Conservation (phyloP, 2,888 invertebrate species). For the Apoda limacodes region DNA sequence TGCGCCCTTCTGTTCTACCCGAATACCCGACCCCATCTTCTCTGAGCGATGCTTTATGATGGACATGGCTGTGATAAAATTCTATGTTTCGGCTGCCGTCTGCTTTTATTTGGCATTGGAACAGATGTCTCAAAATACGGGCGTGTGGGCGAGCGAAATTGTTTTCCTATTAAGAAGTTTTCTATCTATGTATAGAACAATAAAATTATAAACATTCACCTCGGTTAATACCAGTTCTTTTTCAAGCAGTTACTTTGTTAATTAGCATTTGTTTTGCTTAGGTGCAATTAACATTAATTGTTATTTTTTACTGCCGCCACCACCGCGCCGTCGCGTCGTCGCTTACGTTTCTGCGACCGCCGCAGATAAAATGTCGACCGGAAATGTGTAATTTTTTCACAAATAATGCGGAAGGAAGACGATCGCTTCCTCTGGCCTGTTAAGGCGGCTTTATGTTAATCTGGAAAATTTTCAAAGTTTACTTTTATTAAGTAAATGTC, state of each 20-base stretch:
- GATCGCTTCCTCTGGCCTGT: slow-evolving; percentile 56
- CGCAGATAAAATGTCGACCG: slow-evolving; percentile 54
- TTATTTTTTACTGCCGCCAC: too few relatives aligned
- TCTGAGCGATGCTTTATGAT: slow-evolving; percentile 55
- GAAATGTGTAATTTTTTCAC: slow-evolving; percentile 65
- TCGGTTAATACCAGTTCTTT: too few relatives aligned
- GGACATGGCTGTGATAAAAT: slow-evolving; percentile 59
- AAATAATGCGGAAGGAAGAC: slow-evolving; percentile 66
- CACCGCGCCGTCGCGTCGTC: too few relatives aligned
- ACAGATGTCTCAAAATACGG: slow-evolving; percentile 45
- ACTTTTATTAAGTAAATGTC: too few relatives aligned
- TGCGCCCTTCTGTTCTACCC: slow-evolving; percentile 47
- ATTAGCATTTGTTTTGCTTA: slow-evolving; percentile 47
- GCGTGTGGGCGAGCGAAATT: too few relatives aligned
- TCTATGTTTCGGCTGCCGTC: slow-evolving; percentile 52
- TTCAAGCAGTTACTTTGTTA: slow-evolving; percentile 51
- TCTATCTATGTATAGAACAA: too few relatives aligned
- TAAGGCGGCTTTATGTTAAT: slow-evolving; percentile 68
- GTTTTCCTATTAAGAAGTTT: slow-evolving; percentile 19
- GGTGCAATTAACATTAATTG: slow-evolving; percentile 59
- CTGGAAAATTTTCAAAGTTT: slow-evolving; percentile 57
- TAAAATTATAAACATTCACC: too few relatives aligned
- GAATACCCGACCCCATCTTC: slow-evolving; percentile 31
- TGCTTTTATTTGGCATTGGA: slow-evolving; percentile 53
- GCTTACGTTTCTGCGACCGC: slow-evolving; percentile 32